phyloP scores from a whole-genome alignment of 1,140 invertebrate species.

The Tetramorium parvispinum region DNA sequence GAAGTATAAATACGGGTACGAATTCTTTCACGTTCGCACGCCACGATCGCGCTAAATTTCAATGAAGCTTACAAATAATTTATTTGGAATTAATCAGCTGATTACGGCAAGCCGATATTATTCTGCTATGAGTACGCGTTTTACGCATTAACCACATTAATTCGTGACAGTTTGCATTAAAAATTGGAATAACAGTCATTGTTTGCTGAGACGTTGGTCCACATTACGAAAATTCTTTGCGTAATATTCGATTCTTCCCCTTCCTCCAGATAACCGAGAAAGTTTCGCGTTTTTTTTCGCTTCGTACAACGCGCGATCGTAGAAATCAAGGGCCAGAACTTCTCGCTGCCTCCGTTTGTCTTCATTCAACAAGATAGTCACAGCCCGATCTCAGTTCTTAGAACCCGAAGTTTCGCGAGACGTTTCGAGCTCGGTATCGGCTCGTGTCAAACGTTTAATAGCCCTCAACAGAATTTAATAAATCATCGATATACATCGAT shows the following conservation, averaged over 20 bases:
- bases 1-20: not conserved
- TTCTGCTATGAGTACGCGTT: not conserved
- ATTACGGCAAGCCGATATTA: not conserved
- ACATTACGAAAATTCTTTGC: not conserved
- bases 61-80: not conserved
- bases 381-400: not conserved
- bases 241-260: not conserved
- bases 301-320: not conserved
- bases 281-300: not conserved
- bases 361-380: not conserved
- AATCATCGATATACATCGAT: conserved; percentile 13
- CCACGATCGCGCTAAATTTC: not conserved
- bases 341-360: not conserved
- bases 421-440: too few species aligned
- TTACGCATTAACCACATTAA: not conserved
- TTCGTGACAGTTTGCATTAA: not conserved
- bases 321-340: not conserved
- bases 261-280: not conserved
- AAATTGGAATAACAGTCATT: not conserved
- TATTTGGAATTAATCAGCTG: not conserved
- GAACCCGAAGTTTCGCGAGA: not conserved
- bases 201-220: not conserved
- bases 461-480: not conserved
- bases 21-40: not conserved
- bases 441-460: conserved; percentile 32